A percentile compares a stretch with the other conserved stretches of the same genome.
phyloP scores from a whole-genome alignment of 1,140 invertebrate genomes.

The Drosophila leontia region DNA sequence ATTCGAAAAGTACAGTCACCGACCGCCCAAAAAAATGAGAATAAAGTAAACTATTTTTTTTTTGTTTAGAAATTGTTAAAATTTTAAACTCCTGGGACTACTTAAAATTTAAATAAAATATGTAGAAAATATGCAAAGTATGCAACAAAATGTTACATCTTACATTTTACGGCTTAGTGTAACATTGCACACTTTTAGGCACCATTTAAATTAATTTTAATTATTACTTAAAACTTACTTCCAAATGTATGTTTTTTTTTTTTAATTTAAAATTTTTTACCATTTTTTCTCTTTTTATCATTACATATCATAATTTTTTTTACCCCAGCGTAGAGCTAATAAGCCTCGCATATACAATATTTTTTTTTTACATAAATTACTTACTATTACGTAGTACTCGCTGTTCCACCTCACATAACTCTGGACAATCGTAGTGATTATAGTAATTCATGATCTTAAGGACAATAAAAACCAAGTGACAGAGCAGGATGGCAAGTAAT shows the following conservation, averaged over 20 bases:
- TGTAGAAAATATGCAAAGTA: background rate
- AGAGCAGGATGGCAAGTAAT: slow-evolving; percentile 22
- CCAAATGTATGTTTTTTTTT: background rate
- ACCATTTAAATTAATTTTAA: background rate
- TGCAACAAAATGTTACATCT: background rate
- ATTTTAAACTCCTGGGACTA: background rate
- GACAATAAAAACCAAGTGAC: slow-evolving; percentile 44
- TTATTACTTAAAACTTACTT: background rate
- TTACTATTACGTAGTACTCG: slow-evolving; percentile 1
- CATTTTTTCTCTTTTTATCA: background rate
- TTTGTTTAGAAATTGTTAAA: too few species aligned
- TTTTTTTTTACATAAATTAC: background rate
- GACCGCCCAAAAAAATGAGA: background rate
- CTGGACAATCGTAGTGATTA: slow-evolving; percentile 42
- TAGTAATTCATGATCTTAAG: slow-evolving; percentile 45
- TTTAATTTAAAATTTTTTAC: background rate
- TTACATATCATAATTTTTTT: background rate
- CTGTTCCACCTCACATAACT: slow-evolving; percentile 25
- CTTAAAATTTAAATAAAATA: background rate
- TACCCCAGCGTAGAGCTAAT: background rate
- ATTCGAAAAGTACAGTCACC: slow-evolving; percentile 10
- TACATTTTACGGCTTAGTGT: too few species aligned
- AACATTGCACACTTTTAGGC: background rate
- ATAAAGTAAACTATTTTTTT: background rate
- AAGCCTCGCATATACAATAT: background rate